phyloP scores from a whole-genome alignment of 2,797 vertebrate genomes.

The Spinibarbus caldwelli region DNA sequence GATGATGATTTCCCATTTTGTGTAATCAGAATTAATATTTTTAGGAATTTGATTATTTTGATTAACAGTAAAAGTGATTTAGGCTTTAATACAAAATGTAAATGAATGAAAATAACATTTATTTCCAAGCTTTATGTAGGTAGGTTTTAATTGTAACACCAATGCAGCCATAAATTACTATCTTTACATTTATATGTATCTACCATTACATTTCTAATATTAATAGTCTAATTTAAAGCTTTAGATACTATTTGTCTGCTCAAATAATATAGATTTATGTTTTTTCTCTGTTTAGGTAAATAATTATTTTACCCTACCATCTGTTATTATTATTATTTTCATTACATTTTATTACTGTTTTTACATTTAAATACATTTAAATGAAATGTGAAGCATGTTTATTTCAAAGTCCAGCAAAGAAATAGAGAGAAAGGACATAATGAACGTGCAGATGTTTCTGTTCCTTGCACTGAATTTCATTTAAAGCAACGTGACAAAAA shows the following conservation, averaged over 20 bases:
- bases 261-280: neutral
- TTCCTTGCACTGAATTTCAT: slow-evolving; percentile 18
- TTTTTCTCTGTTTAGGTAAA: neutral
- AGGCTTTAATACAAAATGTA: neutral
- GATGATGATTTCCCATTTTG: neutral
- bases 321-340: neutral
- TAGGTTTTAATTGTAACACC: neutral
- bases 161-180: neutral
- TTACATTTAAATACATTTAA: neutral
- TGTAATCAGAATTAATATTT: neutral
- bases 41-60: neutral
- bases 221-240: neutral
- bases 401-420: neutral
- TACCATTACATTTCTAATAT: neutral
- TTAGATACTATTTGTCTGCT: neutral
- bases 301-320: neutral
- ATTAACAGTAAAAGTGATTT: neutral
- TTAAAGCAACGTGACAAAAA: slow-evolving; percentile 12
- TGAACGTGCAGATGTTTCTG: neutral
- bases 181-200: neutral
- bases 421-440: neutral
- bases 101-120: neutral
- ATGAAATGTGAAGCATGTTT: neutral
- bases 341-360: neutral
- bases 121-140: neutral